Percentiles rank a stretch among this genome's conserved stretches.
These are phyloP conservation scores for Elaphurus davidianus DNA, from an alignment of 2,113 vertebrate genomes.

Conservation along the genomic window DNA sequence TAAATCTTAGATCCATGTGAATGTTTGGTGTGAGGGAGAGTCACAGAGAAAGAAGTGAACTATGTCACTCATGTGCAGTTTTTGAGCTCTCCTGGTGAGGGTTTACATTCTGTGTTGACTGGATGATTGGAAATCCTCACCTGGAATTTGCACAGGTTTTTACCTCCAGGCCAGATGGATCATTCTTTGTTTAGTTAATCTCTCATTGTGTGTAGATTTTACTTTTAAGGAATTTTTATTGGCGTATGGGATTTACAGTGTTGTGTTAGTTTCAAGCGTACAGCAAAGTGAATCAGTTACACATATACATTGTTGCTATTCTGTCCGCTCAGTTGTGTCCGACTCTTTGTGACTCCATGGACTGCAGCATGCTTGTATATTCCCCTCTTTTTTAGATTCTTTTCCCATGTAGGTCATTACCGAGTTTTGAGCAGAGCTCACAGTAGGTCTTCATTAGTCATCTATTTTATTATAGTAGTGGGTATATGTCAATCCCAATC, in stretches of 20 bases:
- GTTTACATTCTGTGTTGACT: neutral
- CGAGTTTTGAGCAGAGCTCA: neutral
- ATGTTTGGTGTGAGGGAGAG: neutral
- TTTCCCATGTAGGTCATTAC: neutral
- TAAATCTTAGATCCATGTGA: neutral
- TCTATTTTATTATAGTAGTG: neutral
- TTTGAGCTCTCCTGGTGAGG: neutral
- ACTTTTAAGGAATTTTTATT: neutral
- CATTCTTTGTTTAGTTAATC: neutral
- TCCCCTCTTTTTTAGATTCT: neutral
- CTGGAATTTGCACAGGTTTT: neutral
- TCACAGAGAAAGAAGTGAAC: neutral
- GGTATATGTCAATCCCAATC: neutral
- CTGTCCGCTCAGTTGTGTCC: neutral
- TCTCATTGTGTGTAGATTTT: neutral
- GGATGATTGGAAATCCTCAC: neutral
- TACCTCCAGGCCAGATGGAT: neutral
- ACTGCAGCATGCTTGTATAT: neutral
- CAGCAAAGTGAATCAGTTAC: neutral
- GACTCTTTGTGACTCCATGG: neutral
- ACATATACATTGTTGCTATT: neutral
- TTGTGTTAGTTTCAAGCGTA: neutral
- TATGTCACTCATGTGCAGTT: neutral
- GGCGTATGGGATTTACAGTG: neutral
- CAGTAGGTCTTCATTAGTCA: neutral